phyloP scores from a whole-genome alignment of 2,888 invertebrate genomes.

The Calameuta pallipes region DNA sequence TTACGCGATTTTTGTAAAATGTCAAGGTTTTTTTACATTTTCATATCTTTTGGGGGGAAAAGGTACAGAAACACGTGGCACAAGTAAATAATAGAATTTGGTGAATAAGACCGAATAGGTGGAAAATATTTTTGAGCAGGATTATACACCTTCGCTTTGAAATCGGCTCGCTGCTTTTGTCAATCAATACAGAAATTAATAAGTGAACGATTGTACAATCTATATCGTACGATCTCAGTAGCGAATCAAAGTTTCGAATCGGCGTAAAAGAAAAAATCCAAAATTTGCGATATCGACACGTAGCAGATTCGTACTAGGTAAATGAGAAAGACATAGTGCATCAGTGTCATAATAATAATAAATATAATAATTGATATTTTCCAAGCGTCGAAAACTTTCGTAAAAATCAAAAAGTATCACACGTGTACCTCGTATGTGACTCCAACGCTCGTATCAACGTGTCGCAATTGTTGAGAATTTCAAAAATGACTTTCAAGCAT shows the following conservation, averaged over 20 bases:
- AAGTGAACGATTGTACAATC: too few relatives aligned
- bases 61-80: neutral
- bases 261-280: neutral
- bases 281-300: neutral
- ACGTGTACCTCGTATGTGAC: too few relatives aligned
- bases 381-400: too few relatives aligned
- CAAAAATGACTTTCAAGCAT: neutral
- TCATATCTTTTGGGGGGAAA: too few relatives aligned
- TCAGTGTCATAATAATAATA: too few relatives aligned
- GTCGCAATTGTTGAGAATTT: neutral
- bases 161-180: neutral
- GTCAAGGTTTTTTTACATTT: too few relatives aligned
- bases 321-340: too few relatives aligned
- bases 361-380: too few relatives aligned
- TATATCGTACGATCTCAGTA: neutral
- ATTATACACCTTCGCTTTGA: neutral
- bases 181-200: neutral
- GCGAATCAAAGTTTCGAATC: neutral
- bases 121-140: neutral
- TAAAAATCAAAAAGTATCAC: neutral
- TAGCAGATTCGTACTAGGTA: too few relatives aligned
- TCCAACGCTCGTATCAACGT: too few relatives aligned
- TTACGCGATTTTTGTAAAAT: too few relatives aligned
- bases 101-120: neutral
- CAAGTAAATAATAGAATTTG: neutral